Conservation (phyloP, 2,888 invertebrate species). For the Adela reaumurella region DNA sequence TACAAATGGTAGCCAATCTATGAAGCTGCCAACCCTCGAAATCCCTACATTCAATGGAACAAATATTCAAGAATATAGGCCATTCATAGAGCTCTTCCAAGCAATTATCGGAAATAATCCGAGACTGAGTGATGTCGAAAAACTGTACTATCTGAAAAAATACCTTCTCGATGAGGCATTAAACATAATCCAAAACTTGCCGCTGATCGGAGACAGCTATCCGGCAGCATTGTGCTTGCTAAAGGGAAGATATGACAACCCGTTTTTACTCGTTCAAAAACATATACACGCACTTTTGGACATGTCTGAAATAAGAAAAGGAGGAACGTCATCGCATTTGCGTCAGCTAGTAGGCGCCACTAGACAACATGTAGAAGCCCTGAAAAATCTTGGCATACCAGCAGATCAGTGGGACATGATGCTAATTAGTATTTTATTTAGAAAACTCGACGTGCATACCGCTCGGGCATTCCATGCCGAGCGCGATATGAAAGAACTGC, state of each 20-base stretch:
- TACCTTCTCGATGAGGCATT: constrained; percentile 2
- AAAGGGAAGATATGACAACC: constrained; percentile 9
- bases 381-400: constrained; percentile 5
- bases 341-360: constrained; percentile 5
- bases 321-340: constrained; percentile 11
- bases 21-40: neutral
- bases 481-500: neutral
- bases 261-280: constrained; percentile 4
- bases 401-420: constrained; percentile 5
- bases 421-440: neutral
- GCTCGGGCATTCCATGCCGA: neutral
- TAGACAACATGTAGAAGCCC: constrained; percentile 4
- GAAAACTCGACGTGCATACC: neutral
- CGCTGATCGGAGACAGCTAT: constrained; percentile 7
- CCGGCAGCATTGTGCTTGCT: constrained; percentile 6
- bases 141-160: constrained; percentile 10
- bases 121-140: constrained; percentile 1
- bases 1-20: neutral
- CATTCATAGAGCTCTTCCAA: neutral
- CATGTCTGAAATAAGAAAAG: constrained; percentile 8
- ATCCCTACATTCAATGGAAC: too few relatives aligned
- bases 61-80: neutral
- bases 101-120: neutral
- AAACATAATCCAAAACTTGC: constrained; percentile 9
- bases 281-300: constrained; percentile 9